These are phyloP conservation scores for Phaonia tiefii DNA, from an alignment of 2,888 invertebrate species.

Conservation along the genomic window DNA sequence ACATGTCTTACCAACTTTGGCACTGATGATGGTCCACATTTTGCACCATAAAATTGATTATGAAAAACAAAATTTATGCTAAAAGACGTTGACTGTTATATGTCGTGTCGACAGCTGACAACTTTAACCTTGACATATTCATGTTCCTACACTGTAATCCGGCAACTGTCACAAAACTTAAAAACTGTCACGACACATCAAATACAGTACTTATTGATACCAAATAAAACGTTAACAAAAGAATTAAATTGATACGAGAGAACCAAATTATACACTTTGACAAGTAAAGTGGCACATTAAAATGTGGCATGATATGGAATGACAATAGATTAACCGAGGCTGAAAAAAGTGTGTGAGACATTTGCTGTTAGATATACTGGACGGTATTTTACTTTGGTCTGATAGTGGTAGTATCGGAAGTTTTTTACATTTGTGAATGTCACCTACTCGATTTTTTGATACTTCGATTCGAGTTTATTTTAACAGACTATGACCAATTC, in stretches of 20 bases:
- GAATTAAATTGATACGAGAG: constrained; percentile 30
- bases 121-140: constrained; percentile 76
- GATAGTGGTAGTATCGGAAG: constrained; percentile 37
- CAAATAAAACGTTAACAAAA: constrained; percentile 11
- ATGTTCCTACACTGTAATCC: constrained; percentile 65
- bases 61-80: neutral
- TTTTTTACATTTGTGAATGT: constrained; percentile 36
- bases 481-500: no score
- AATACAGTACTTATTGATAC: constrained; percentile 40
- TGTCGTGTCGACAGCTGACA: constrained; percentile 75
- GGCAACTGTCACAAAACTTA: constrained; percentile 75
- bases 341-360: constrained; percentile 63
- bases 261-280: constrained; percentile 68
- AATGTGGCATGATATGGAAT: constrained; percentile 69
- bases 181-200: constrained; percentile 62
- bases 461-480: neutral
- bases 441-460: constrained; percentile 34
- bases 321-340: constrained; percentile 68
- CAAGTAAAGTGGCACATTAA: constrained; percentile 75
- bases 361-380: constrained; percentile 29
- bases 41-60: constrained; percentile 36
- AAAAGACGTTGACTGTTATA: constrained; percentile 72
- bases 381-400: constrained; percentile 46
- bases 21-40: constrained; percentile 14
- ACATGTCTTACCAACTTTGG: constrained; percentile 26